These are phyloP conservation scores for Sternarchorhynchus goeldii DNA, from an alignment of 2,797 vertebrate species.

Conservation along the genomic window DNA sequence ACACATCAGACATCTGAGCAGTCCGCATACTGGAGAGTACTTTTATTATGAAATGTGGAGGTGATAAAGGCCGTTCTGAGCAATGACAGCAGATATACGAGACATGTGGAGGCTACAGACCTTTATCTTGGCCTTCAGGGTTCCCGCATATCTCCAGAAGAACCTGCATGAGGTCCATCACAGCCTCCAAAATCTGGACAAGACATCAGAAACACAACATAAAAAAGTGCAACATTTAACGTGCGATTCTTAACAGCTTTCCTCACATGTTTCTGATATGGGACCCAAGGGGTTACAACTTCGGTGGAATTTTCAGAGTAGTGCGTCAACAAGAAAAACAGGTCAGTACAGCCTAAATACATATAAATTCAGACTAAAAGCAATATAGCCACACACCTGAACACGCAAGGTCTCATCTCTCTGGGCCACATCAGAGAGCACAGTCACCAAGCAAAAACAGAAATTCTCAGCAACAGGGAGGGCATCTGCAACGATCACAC, in stretches of 20 bases:
- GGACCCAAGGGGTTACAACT: not conserved
- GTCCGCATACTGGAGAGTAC: not conserved
- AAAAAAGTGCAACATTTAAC: not conserved
- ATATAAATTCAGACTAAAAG: not conserved
- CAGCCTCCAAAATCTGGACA: slow-evolving; percentile 84
- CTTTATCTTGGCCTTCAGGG: slow-evolving; percentile 89
- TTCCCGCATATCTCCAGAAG: slow-evolving; percentile 88
- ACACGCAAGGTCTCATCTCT: slow-evolving; percentile 82
- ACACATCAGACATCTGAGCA: not conserved
- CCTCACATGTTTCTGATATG: no score
- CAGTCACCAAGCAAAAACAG: slow-evolving; percentile 91
- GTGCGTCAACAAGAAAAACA: not conserved
- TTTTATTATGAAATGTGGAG: not conserved
- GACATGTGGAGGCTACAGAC: slow-evolving; percentile 62
- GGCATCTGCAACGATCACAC: slow-evolving; percentile 69
- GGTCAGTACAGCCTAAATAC: not conserved
- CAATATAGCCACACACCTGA: slow-evolving; percentile 76
- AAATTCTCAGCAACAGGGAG: slow-evolving; percentile 96
- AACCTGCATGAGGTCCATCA: slow-evolving; percentile 89
- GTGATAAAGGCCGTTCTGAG: not conserved
- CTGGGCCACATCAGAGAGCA: slow-evolving; percentile 92
- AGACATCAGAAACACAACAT: not conserved
- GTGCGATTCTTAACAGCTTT: not conserved
- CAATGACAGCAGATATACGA: not conserved
- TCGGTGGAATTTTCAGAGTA: not conserved